Evolutionary conservation across 2,113 vertebrate species (phyloP), one percentile per base, ranked within the genome.

Genomic region (Azemiops feae): DNA sequence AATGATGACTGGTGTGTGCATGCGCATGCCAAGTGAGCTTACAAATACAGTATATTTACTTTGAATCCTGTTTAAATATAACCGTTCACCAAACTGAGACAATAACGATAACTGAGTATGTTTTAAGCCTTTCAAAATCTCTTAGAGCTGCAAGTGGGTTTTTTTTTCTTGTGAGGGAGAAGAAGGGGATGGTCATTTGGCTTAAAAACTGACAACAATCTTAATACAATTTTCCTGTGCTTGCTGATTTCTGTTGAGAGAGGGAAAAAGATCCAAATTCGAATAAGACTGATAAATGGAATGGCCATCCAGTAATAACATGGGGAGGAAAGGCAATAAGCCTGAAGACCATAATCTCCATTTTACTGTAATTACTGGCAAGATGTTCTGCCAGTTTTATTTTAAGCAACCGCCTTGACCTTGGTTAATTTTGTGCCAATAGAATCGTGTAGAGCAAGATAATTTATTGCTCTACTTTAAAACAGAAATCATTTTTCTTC

Each of bases 311-410:
- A 54, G 39, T 50, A 54, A 20, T 39, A 92, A 23, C 55, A 88
- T 39, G 5, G 12, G 9, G 47, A 58, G 34, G 74, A 81, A 81
- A 81, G 74, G 74, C 74, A 81, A 88, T 92, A 54, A 88, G 23
- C n/a, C 34, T 50, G 43, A 64, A 88, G 45, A 69, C 85, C 30
- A 39, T 92, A 60, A 52, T 69, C 85, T 88, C 64, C 22, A 74
- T 92, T 47, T 92, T 69, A n/a, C 12, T 39, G 43, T 39, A 86
- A 92, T 43, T 74, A 53, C 87, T 92, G 86, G 10, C 12, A 88
- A 69, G 47, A 54, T 69, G n/a, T 92, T 74, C 58, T 92, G 86
- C 91, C 58, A 74, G 52, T 60, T 52, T 91, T 85, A 50, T 25
- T 64, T 87, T 39, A 87, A 92, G 45, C 55, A 92, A 52, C 57